A percentile compares a stretch with the other conserved stretches of the same genome.
Evolutionary conservation across 2,888 invertebrate genomes (phyloP).

Genomic region (Eupeodes luniger): DNA sequence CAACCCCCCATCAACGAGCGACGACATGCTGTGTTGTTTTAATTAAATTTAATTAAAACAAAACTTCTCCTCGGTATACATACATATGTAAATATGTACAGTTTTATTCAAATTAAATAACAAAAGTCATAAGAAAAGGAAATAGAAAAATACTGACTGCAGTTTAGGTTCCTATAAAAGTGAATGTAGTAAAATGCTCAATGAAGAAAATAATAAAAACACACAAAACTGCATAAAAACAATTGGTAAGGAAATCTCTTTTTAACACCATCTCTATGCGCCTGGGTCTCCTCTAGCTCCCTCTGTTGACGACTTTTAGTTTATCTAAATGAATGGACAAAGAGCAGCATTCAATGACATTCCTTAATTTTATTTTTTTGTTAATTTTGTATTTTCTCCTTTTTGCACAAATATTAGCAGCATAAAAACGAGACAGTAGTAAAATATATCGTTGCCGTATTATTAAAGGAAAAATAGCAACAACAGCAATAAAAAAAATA

Average conservation of each 20-base stretch:
- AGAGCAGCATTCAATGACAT: conserved; percentile 46
- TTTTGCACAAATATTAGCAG: conserved; percentile 24
- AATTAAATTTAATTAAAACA: conserved; percentile 73
- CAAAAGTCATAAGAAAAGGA: conserved; percentile 21
- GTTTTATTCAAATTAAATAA: conserved; percentile 47
- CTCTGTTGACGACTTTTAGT: conserved; percentile 50
- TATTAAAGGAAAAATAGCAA: conserved; percentile 2
- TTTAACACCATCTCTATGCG: conserved; percentile 41
- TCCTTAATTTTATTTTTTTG: conserved; percentile 10
- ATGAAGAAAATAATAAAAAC: not conserved
- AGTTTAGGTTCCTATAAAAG: not conserved
- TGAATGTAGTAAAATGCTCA: not conserved
- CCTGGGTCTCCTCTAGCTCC: no score
- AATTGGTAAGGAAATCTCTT: conserved; percentile 64
- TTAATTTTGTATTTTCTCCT: conserved; percentile 20
- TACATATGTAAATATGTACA: no score
- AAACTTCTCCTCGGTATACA: conserved; percentile 57
- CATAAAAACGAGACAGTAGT: conserved; percentile 33
- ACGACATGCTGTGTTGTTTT: conserved; percentile 57
- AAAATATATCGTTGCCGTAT: not conserved
- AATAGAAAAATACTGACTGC: not conserved
- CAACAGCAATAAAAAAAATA: not conserved
- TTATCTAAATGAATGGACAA: conserved; percentile 48
- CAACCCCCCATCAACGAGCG: not conserved
- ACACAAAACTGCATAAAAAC: conserved; percentile 6